Base-by-base conservation (phyloP, 2,797 vertebrate species). In the Brachymystax lenok region DNA sequence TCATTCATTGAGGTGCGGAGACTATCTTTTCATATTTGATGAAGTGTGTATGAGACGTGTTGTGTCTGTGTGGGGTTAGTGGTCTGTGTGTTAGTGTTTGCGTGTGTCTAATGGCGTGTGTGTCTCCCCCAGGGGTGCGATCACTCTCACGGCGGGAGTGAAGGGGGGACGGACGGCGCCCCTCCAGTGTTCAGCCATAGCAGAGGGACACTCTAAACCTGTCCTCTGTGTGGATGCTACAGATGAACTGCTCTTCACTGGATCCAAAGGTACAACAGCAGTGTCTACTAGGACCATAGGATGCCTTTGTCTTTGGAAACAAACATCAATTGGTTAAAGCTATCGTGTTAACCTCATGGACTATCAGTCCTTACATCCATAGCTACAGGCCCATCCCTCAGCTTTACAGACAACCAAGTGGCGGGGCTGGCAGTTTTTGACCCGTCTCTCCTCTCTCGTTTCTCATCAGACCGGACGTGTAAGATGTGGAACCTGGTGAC, bases 401-500 rank as follows among this genome's bases (percentile, higher is more conserved):
- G 30, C 30, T 40, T 40, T 10, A 40, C 10, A 40, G 40, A 40
- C 0, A 40, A 40, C 8, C 7, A 40, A 40, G 40, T 40, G 40
- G 35, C 8, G 2, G 7, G 7, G 40, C 40, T 12, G 40, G 2
- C 40, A 46, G 40, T 46, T 46, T 69, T n/a, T 46, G 3, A 33
- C 16, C 40, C 40, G 8, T 46, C 40, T 46, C 35, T 8, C 30
- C 16, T 61, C 16, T 3, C 14, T 4, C 1, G 1, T 13, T 14
- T 61, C 8, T 40, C 40, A 2, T 69, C 87, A 99, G 98, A 99
- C 82, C 96, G 98, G 2, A 99, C 97, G 69, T 99, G 98, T 87
- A 99, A 99, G 88, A 96, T 99, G 95, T 99, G 98, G 98, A 99
- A 98, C 91, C 90, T 99, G 88, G 96, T 97, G 24, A 99, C 98